These are phyloP conservation scores for Plectropomus leopardus DNA, from an alignment of 2,113 vertebrate species.

Conservation along the genomic window DNA sequence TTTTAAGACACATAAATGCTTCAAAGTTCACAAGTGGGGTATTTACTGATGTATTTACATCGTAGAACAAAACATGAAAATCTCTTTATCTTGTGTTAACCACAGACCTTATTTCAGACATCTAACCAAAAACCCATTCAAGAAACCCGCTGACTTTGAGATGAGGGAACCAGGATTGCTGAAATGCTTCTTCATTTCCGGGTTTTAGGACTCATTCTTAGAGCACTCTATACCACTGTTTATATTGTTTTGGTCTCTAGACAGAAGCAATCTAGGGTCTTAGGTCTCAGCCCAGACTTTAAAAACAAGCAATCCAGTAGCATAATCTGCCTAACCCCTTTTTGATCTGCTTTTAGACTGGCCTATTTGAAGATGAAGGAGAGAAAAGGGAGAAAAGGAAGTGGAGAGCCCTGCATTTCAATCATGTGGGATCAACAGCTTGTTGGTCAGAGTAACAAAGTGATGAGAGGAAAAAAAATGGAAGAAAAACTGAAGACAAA, in stretches of 20 bases:
- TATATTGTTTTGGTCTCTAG: slow-evolving; percentile 4
- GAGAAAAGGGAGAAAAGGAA: not conserved
- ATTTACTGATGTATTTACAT: no score
- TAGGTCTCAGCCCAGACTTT: slow-evolving; percentile 32
- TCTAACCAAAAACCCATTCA: no score
- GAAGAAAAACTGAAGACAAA: slow-evolving; percentile 2
- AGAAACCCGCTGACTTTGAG: no score
- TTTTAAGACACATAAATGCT: no score
- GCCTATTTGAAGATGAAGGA: slow-evolving; percentile 45
- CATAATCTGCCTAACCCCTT: slow-evolving; percentile 44
- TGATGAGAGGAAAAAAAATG: not conserved
- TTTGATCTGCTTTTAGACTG: slow-evolving; percentile 37
- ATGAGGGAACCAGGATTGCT: no score
- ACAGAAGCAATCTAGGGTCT: slow-evolving; percentile 24
- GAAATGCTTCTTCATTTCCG: no score
- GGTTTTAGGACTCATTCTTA: no score
- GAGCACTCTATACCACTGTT: not conserved
- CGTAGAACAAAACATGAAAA: no score
- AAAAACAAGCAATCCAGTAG: slow-evolving; percentile 34
- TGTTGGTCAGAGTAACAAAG: slow-evolving; percentile 20
- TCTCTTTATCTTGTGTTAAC: no score
- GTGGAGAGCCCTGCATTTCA: slow-evolving; percentile 48
- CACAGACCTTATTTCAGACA: no score
- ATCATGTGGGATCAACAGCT: slow-evolving; percentile 52
- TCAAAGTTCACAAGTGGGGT: no score